Conservation (phyloP, 2,113 vertebrate genomes). For the Noturus placidus region DNA sequence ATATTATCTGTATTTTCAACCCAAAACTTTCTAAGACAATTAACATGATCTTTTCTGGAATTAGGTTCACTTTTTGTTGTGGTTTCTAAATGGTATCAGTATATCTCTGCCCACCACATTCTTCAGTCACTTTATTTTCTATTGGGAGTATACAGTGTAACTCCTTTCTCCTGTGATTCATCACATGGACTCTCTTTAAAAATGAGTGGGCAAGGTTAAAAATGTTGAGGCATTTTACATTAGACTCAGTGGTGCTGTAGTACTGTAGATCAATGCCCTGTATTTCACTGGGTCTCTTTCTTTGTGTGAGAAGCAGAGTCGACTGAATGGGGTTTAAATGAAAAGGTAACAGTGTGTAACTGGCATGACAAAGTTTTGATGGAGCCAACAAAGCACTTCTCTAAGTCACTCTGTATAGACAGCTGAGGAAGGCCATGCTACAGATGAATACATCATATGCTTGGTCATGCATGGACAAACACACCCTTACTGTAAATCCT, state of each 20-base stretch:
- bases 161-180: constrained; percentile 21
- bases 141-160: constrained; percentile 9
- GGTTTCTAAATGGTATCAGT: constrained; percentile 1
- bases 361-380: not conserved
- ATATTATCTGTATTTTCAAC: not conserved
- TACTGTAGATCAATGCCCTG: not conserved
- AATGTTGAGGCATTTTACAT: not conserved
- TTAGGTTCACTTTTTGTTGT: constrained; percentile 4
- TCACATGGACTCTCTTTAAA: not conserved
- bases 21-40: not conserved
- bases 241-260: not conserved
- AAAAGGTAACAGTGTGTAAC: not conserved
- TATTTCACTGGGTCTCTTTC: not conserved
- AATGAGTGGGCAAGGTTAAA: constrained; percentile 1
- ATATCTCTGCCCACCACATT: constrained; percentile 17
- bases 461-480: constrained; percentile 41
- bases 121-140: constrained; percentile 57
- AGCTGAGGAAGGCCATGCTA: constrained; percentile 8
- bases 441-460: constrained; percentile 37
- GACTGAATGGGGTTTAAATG: not conserved
- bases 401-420: not conserved
- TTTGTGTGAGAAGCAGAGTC: not conserved
- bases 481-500: constrained; percentile 50
- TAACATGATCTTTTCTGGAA: not conserved
- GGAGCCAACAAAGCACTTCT: not conserved